Conservation (phyloP, 2,113 vertebrate species). For the Choloepus hoffmanni region DNA sequence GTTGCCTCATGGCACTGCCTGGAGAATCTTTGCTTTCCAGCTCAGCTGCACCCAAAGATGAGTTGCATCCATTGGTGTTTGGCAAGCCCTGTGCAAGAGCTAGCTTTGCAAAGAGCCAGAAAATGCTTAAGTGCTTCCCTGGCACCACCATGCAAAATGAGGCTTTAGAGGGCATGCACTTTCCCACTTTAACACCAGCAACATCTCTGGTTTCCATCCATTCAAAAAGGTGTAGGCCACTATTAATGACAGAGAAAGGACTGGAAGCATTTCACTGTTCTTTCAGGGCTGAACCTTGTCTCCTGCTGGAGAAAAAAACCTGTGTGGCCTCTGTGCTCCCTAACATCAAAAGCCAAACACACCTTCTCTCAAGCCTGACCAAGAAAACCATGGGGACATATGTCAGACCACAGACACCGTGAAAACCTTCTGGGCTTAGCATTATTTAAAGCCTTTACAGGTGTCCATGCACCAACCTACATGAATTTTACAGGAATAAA, state of each 20-base stretch:
- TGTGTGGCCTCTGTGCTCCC: background rate
- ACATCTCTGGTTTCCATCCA: no score
- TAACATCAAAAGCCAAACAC: background rate
- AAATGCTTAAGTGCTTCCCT: no score
- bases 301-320: background rate
- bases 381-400: background rate
- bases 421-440: background rate
- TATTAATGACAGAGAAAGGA: background rate
- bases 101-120: no score
- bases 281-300: background rate
- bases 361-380: background rate
- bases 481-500: background rate
- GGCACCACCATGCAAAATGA: no score
- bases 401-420: fast-evolving
- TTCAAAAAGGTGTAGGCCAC: background rate
- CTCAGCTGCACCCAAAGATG: no score
- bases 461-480: background rate
- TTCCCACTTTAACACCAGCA: no score
- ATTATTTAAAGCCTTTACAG: background rate
- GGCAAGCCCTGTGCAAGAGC: no score
- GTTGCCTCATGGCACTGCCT: background rate
- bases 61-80: no score
- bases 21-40: no score
- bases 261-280: background rate
- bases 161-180: no score